phyloP scores from a whole-genome alignment of 2,888 invertebrate species.

The Andricus quercusramuli region DNA sequence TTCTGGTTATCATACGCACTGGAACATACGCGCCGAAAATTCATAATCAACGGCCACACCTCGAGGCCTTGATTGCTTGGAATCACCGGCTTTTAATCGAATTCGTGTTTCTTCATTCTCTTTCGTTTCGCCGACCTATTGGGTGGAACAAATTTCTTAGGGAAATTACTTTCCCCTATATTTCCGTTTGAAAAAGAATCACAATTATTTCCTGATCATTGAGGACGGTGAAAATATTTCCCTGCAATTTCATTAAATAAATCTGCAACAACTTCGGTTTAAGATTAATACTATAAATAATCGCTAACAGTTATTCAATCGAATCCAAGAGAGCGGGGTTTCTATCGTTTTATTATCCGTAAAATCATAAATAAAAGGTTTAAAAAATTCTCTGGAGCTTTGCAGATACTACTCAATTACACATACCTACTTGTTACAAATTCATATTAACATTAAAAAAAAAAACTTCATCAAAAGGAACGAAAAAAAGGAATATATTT shows the following conservation, averaged over 20 bases:
- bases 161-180: background rate
- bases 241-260: no score
- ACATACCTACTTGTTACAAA: no score
- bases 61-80: constrained; percentile 42
- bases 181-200: background rate
- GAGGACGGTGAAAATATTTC: background rate
- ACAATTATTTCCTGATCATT: background rate
- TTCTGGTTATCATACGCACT: constrained; percentile 1
- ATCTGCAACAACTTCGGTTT: background rate
- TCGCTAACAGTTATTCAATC: background rate
- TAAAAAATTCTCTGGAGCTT: no score
- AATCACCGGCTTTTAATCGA: constrained; percentile 36
- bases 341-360: no score
- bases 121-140: background rate
- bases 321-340: background rate
- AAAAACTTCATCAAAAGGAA: no score
- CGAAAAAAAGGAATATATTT: background rate
- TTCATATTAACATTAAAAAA: no score
- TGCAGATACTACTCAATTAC: no score
- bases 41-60: constrained; percentile 31
- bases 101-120: constrained; percentile 25
- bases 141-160: background rate
- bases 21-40: constrained; percentile 16
- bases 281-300: background rate
- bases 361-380: no score